Conservation (phyloP, 2,113 vertebrate genomes). For the Forbesichthys papilliferus region DNA sequence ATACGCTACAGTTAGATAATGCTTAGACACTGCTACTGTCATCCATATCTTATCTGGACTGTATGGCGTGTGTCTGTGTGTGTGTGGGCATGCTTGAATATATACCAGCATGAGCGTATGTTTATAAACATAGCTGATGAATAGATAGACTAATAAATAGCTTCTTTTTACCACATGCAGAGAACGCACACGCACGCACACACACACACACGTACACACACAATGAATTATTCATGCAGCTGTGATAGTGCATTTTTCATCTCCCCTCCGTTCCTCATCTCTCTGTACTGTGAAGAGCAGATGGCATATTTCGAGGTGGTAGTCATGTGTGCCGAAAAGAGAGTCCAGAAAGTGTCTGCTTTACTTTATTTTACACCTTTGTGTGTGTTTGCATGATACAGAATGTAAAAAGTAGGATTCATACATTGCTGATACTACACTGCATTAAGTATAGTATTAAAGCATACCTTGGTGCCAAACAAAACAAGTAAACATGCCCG, state of each 20-base stretch:
- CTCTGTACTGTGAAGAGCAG: constrained; percentile 60
- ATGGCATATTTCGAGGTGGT: constrained; percentile 60
- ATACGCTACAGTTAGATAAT: not conserved
- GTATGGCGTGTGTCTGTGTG: constrained; percentile 2
- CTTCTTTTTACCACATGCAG: constrained; percentile 38
- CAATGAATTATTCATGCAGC: constrained; percentile 64
- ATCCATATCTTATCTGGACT: not conserved
- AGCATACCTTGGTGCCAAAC: too few relatives aligned
- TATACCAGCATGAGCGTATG: not conserved
- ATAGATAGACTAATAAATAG: constrained; percentile 24
- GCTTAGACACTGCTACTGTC: constrained; percentile 14
- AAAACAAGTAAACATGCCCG: too few relatives aligned
- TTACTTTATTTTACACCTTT: not conserved
- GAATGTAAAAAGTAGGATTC: too few relatives aligned
- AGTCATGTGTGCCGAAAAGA: constrained; percentile 47
- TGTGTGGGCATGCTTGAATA: not conserved
- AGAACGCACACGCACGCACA: constrained; percentile 26
- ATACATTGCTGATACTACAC: too few relatives aligned
- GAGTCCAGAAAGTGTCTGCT: not conserved
- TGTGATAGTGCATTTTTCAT: constrained; percentile 56
- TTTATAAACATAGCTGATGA: constrained; percentile 40
- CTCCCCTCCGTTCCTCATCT: constrained; percentile 35
- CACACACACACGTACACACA: constrained; percentile 10
- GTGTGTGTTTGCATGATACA: not conserved
- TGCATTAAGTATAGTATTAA: too few relatives aligned